Base-by-base conservation (phyloP, 2,797 vertebrate species). In the Micrastur ruficollis region DNA sequence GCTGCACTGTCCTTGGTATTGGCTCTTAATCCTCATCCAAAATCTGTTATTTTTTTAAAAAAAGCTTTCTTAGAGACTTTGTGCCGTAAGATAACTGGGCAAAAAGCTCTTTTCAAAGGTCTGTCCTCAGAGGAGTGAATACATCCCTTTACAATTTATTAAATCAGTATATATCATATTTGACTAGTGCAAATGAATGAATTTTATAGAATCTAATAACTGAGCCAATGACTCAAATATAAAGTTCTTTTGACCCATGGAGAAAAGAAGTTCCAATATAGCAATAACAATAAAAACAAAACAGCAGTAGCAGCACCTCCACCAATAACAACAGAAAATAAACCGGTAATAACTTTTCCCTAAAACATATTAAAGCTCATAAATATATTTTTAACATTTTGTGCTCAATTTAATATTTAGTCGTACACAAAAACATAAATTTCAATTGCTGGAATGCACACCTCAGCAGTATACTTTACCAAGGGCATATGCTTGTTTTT, bases 281-380 rank as follows among this genome's bases (percentile, higher is more conserved):
- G 34, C 58, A 91, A 89, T 94, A 92, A 82, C 47, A 81, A 80
- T 70, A 91, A 94, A 93, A 92, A 4, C 29, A 75, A 91, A 91
- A 20, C 12, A 93, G 11, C 38, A 70, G 29, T 86, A 93, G 68
- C 12, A 73, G 3, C 59, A 80, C 59, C 20, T 82, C 34, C 36
- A 61, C 81, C 25, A 80, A 81, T 80, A 89, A 61, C 22, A 71
- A 32, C 49, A 85, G 58, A 89, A 89, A 76, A 93, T 89, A 81
- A 68, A 88, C 14, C 15, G 13, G 27, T 56, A 81, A 82, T 92
- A 94, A 80, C 46, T 76, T 86, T 68, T 91, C 68, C 59, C 47
- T 94, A 62, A 76, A 89, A 40, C 32, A 40, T 95, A 95, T 94
- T 92, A 94, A 92, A 93, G 25, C 38, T 78, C 74, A 82, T 95